Percentiles rank a stretch among this genome's conserved stretches.
Evolutionary conservation across 2,113 vertebrate species (phyloP).

Genomic region (Athene noctua): DNA sequence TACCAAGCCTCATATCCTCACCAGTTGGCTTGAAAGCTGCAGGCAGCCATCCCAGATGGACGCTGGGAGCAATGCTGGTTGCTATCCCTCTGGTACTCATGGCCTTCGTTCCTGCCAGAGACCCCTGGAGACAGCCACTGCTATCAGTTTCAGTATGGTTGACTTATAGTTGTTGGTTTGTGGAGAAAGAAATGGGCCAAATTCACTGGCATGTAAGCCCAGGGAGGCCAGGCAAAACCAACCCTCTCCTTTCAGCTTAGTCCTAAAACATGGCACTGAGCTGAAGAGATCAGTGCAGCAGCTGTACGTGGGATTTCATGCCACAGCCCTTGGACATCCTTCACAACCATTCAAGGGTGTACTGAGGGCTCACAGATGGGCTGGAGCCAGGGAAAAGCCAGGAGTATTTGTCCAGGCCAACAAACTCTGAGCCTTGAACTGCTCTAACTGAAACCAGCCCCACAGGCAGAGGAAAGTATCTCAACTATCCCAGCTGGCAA

Average conservation of each 20-base stretch:
- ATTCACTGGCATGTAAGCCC: neutral
- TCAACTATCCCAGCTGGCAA: neutral
- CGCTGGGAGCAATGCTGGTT: neutral
- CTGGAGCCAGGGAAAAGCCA: neutral
- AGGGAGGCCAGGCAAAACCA: neutral
- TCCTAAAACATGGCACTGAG: neutral
- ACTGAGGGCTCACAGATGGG: neutral
- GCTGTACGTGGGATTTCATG: accelerated
- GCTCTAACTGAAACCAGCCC: neutral
- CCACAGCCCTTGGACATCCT: neutral
- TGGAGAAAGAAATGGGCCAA: neutral
- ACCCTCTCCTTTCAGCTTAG: neutral
- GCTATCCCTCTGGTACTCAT: neutral
- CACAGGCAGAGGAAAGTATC: neutral
- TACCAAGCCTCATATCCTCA: neutral
- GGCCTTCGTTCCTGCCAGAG: neutral
- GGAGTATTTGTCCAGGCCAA: neutral
- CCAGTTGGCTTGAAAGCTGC: neutral
- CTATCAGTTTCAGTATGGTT: neutral
- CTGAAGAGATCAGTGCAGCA: neutral
- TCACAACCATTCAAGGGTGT: neutral
- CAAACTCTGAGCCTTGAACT: neutral
- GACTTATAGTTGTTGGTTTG: neutral
- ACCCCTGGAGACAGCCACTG: neutral
- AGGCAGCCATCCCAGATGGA: neutral